Evolutionary conservation across 2,113 vertebrate species (phyloP).

Genomic region (Labeo catla): DNA sequence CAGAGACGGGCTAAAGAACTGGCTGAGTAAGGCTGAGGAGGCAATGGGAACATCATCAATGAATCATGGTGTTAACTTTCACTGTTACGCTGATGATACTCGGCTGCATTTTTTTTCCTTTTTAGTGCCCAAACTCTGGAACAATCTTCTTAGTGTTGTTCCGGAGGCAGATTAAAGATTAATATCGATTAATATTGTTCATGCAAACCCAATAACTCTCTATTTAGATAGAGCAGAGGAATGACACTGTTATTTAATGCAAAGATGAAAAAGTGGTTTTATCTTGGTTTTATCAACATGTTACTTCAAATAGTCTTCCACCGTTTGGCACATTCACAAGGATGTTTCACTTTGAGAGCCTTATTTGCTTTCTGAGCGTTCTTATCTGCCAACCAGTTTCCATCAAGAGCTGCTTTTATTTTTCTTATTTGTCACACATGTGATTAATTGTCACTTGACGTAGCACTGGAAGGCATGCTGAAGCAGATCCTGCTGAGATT

Average conservation of each 20-base stretch:
- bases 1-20: not conserved
- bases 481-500: constrained; percentile 48
- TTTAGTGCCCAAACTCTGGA: too few species aligned
- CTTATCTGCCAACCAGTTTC: constrained; percentile 44
- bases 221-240: not conserved
- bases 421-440: constrained; percentile 53
- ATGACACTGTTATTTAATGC: not conserved
- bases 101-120: too few species aligned
- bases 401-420: constrained; percentile 47
- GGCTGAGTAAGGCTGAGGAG: not conserved
- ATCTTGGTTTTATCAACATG: not conserved
- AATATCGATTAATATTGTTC: not conserved
- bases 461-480: constrained; percentile 54
- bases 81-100: too few species aligned
- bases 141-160: too few species aligned
- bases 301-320: not conserved
- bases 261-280: not conserved
- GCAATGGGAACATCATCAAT: not conserved
- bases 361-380: not conserved
- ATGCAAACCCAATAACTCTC: not conserved
- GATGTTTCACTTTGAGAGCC: not conserved
- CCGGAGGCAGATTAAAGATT: not conserved
- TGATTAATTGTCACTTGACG: constrained; percentile 60
- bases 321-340: not conserved
- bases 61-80: too few species aligned